Evolutionary conservation across 2,888 invertebrate species (phyloP).

Genomic region (Tuberolachnus salignus): DNA sequence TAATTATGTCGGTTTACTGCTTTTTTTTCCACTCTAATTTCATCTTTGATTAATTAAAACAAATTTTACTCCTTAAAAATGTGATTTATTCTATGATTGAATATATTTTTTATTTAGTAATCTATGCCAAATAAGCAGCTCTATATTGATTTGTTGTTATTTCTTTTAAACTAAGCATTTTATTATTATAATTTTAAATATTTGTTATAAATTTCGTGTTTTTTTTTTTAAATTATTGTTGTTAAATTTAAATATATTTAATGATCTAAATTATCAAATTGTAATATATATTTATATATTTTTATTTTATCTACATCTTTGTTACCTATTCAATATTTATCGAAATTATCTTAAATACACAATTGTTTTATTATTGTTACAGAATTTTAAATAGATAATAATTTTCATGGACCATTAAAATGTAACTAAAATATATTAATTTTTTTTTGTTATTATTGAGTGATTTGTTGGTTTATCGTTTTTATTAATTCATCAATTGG

Average conservation of each 20-base stretch:
- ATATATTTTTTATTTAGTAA: background rate
- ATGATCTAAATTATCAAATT: background rate
- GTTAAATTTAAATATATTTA: conserved; percentile 8
- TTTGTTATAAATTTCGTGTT: conserved; percentile 6
- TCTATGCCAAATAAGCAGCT: conserved; percentile 24
- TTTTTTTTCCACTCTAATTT: background rate
- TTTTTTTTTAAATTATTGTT: conserved; percentile 17
- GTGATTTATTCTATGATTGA: background rate
- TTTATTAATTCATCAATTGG: background rate
- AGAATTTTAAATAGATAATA: no score
- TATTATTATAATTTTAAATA: conserved; percentile 8
- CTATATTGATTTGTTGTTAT: background rate
- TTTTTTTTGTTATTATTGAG: no score
- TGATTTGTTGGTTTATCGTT: no score
- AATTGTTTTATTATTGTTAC: no score
- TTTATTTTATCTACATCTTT: no score
- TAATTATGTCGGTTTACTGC: background rate
- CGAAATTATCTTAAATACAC: background rate
- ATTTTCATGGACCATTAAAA: background rate
- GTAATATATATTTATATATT: background rate
- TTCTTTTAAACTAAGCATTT: conserved; percentile 5
- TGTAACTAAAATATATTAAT: no score
- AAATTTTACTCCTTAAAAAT: background rate
- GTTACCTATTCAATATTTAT: conserved; percentile 5
- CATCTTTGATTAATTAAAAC: background rate